Evolutionary conservation across 2,888 invertebrate species (phyloP).

Genomic region (Sceliomorpha sp.): DNA sequence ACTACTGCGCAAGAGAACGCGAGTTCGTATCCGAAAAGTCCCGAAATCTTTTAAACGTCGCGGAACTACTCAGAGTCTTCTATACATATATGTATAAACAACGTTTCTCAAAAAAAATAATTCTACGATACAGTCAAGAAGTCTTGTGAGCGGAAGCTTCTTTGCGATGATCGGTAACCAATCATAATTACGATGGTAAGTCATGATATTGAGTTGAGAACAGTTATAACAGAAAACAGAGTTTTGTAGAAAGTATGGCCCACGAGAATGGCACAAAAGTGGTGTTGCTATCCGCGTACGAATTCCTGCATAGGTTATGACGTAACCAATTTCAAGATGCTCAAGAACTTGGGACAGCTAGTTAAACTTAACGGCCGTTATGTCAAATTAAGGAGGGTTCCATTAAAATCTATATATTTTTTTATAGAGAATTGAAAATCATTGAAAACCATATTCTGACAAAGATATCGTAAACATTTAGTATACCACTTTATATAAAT

Average conservation of each 20-base stretch:
- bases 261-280: slow-evolving; percentile 29
- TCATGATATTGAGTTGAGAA: slow-evolving; percentile 40
- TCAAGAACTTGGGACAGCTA: no score
- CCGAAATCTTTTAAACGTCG: no score
- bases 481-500: no score
- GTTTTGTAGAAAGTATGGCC: slow-evolving; percentile 14
- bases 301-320: slow-evolving; percentile 33
- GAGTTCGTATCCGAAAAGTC: no score
- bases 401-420: no score
- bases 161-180: slow-evolving; percentile 30
- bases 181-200: slow-evolving; percentile 41
- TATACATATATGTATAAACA: slow-evolving; percentile 16
- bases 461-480: no score
- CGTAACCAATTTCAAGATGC: no score
- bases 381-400: no score
- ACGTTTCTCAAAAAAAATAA: slow-evolving; percentile 19
- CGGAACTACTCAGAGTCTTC: not conserved
- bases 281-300: slow-evolving; percentile 30
- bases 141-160: slow-evolving; percentile 40
- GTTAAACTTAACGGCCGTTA: no score
- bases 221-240: slow-evolving; percentile 44
- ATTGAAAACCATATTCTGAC: no score
- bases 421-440: no score
- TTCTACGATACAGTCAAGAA: slow-evolving; percentile 41
- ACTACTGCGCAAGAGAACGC: no score